A percentile compares a stretch with the other conserved stretches of the same genome.
These are phyloP conservation scores for Darevskia mixta DNA, from an alignment of 2,797 vertebrate genomes.

Conservation along the genomic window DNA sequence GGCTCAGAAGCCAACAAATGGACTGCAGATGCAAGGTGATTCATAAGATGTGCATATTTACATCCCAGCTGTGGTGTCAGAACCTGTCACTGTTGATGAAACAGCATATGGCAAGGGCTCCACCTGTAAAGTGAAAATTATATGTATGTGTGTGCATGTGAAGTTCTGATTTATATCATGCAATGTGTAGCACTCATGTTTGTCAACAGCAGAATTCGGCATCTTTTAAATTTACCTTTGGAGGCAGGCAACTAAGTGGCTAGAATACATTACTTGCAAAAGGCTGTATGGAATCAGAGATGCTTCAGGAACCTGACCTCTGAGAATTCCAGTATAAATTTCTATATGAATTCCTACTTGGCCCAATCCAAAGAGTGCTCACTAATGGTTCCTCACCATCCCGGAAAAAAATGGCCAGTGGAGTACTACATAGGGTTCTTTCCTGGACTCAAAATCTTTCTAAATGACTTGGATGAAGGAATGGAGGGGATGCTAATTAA, in stretches of 20 bases:
- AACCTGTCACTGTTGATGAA: constrained; percentile 2
- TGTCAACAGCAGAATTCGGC: constrained; percentile 25
- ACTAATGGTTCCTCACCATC: no score
- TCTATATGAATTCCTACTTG: no score
- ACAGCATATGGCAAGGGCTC: constrained; percentile 18
- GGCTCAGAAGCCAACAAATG: constrained; percentile 13
- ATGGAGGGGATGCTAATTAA: no score
- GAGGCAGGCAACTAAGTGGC: not conserved
- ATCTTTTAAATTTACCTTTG: constrained; percentile 11
- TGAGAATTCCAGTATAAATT: not conserved
- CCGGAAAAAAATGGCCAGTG: no score
- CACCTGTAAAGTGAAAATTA: constrained; percentile 22
- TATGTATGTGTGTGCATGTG: not conserved
- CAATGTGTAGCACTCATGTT: constrained; percentile 6
- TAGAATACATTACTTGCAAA: not conserved
- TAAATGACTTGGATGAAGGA: no score
- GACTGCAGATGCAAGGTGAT: not conserved
- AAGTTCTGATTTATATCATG: constrained; percentile 35
- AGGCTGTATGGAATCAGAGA: not conserved
- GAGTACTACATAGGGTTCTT: no score
- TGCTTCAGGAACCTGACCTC: not conserved
- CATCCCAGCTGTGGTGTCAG: constrained; percentile 21
- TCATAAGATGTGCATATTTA: not conserved
- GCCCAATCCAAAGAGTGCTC: no score
- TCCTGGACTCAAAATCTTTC: no score